Conservation (phyloP, 1,140 invertebrate genomes). For the Penaeus indicus region DNA sequence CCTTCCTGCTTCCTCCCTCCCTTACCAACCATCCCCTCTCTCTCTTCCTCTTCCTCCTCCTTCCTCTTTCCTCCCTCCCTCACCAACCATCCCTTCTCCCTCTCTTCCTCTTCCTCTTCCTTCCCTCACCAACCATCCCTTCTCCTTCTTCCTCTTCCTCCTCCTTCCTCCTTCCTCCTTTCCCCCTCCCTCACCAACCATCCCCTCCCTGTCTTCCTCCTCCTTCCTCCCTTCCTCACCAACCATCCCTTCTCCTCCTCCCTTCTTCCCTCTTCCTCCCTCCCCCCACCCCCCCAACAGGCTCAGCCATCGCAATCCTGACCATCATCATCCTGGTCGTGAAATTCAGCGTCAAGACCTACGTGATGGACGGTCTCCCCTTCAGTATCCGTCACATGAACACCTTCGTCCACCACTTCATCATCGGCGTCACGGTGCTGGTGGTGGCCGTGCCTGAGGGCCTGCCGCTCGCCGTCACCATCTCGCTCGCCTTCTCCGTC, state of each 20-base stretch:
- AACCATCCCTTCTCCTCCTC: neutral
- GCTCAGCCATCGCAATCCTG: constrained; percentile 42
- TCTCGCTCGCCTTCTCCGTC: constrained; percentile 53
- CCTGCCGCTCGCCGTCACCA: constrained; percentile 55
- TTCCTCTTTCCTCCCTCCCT: no score
- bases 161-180: neutral
- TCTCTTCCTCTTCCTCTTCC: neutral
- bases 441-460: constrained; percentile 57
- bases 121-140: neutral
- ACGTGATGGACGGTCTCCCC: constrained; percentile 16
- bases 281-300: neutral
- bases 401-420: constrained; percentile 52
- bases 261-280: neutral
- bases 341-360: constrained; percentile 44
- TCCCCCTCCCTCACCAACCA: neutral
- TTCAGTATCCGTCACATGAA: constrained; percentile 41
- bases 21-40: no score
- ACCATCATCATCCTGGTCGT: constrained; percentile 47
- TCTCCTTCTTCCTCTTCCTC: neutral
- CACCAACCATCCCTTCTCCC: no score
- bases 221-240: neutral
- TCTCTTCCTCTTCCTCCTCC: no score
- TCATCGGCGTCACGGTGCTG: constrained; percentile 57
- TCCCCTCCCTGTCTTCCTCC: neutral
- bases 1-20: no score